Conservation (phyloP, 1,140 invertebrate species). For the Lordiphosa mommai region DNA sequence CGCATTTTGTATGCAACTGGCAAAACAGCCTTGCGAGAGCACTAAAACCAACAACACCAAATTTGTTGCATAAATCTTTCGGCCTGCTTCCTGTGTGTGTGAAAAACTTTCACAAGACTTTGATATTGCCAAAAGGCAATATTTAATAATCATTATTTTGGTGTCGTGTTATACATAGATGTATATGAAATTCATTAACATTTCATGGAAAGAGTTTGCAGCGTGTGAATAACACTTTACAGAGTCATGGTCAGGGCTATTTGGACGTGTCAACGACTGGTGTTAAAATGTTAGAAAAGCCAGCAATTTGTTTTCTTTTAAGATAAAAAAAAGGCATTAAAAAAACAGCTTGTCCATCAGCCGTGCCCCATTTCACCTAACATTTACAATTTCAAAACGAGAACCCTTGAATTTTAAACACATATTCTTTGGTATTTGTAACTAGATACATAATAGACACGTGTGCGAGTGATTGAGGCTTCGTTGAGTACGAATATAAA, state of each 20-base stretch:
- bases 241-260: constrained; percentile 60
- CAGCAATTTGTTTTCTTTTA: no score
- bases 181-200: constrained; percentile 27
- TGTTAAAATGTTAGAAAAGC: background rate
- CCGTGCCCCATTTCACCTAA: no score
- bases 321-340: no score
- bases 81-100: constrained; percentile 47
- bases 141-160: constrained; percentile 46
- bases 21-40: constrained; percentile 53
- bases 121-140: constrained; percentile 25
- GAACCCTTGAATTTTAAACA: no score
- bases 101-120: constrained; percentile 60
- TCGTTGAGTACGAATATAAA: no score
- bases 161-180: constrained; percentile 49
- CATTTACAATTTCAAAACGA: no score
- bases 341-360: no score
- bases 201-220: constrained; percentile 10
- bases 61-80: constrained; percentile 59
- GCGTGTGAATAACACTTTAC: constrained; percentile 23
- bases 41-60: constrained; percentile 28
- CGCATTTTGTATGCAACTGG: constrained; percentile 52
- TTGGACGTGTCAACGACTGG: constrained; percentile 27
- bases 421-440: no score
- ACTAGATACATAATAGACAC: no score
- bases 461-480: no score